Percentiles rank a stretch among this genome's conserved stretches.
These are phyloP conservation scores for Taenioides sp. DNA, from an alignment of 2,797 vertebrate species.

Conservation along the genomic window DNA sequence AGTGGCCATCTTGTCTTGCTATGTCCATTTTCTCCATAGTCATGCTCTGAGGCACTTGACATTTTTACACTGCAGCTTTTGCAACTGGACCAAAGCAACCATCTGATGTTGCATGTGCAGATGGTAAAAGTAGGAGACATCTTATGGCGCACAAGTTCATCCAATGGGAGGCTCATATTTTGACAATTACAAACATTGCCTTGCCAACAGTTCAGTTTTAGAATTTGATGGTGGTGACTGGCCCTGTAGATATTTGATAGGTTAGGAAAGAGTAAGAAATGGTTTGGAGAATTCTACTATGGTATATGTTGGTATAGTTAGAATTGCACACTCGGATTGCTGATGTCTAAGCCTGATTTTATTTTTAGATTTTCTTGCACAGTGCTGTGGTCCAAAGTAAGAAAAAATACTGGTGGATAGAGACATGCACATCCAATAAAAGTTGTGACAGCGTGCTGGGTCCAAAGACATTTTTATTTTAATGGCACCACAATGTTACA, in stretches of 20 bases:
- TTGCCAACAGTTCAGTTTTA: neutral
- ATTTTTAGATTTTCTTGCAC: no score
- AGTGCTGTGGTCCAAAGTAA: no score
- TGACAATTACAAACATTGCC: conserved; percentile 43
- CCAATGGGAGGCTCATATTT: conserved; percentile 16
- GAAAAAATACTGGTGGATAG: no score
- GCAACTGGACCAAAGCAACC: conserved; percentile 39
- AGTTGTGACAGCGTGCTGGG: no score
- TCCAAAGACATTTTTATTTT: no score
- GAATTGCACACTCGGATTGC: no score
- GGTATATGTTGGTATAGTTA: neutral
- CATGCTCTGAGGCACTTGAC: conserved; percentile 52
- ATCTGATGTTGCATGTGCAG: conserved; percentile 51
- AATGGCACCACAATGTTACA: no score
- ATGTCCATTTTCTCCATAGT: conserved; percentile 56
- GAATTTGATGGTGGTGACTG: neutral
- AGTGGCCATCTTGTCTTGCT: conserved; percentile 44
- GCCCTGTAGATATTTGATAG: no score
- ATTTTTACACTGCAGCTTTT: conserved; percentile 67
- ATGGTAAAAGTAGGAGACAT: conserved; percentile 51
- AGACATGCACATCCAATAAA: no score
- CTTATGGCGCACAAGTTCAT: conserved; percentile 37
- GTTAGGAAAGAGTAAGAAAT: no score
- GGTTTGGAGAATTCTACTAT: neutral
- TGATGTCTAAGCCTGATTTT: no score